Conservation (phyloP, 2,888 invertebrate genomes). For the Hecatera dysodea region DNA sequence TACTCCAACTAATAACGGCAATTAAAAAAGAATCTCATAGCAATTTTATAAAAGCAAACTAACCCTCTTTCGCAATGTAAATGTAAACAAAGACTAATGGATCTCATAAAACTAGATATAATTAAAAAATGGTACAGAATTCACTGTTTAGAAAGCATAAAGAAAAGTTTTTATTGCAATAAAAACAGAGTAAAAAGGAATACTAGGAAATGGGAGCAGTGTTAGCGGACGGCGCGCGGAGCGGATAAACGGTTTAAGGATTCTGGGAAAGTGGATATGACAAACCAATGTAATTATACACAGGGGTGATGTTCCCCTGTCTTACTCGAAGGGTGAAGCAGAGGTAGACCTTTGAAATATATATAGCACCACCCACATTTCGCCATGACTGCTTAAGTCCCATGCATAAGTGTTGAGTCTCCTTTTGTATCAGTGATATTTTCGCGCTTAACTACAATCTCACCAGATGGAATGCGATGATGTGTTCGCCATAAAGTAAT, state of each 20-base stretch:
- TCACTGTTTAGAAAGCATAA: conserved; percentile 4
- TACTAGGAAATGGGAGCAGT: not conserved
- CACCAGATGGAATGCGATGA: not conserved
- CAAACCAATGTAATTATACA: not conserved
- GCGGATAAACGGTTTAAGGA: not conserved
- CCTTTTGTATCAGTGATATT: not conserved
- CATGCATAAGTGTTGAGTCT: not conserved
- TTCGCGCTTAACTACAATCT: too few relatives aligned
- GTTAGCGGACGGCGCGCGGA: not conserved
- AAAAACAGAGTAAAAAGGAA: conserved; percentile 8
- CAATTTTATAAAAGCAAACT: not conserved
- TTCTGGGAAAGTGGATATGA: not conserved
- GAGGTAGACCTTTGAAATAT: not conserved
- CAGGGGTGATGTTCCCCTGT: not conserved
- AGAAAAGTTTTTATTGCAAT: conserved; percentile 14
- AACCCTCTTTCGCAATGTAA: conserved; percentile 7
- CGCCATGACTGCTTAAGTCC: too few relatives aligned
- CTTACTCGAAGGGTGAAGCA: not conserved
- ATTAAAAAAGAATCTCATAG: not conserved
- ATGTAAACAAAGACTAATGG: conserved; percentile 22
- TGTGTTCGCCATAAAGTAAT: too few relatives aligned
- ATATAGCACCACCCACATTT: not conserved
- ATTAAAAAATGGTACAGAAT: conserved; percentile 17
- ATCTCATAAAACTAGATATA: conserved; percentile 20
- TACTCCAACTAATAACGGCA: not conserved